Conservation (phyloP, 2,888 invertebrate species). For the Aproaerema taeniolella region DNA sequence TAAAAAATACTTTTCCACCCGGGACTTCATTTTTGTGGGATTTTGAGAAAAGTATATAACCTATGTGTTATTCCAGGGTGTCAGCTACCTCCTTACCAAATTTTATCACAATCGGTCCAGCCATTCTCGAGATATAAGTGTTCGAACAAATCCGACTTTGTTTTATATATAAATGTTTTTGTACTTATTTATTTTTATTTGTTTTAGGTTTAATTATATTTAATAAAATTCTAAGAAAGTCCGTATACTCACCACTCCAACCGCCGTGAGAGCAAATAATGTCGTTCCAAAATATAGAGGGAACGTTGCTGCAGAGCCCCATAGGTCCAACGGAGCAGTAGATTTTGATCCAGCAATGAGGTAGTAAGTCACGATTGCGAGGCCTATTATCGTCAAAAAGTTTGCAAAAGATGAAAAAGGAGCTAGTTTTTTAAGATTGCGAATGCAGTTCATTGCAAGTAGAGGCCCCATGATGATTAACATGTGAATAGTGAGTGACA, state of each 20-base stretch:
- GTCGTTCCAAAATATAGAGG: conserved; percentile 94
- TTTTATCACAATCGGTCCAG: too few species aligned
- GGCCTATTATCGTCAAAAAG: conserved; percentile 84
- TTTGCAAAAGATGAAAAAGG: conserved; percentile 92
- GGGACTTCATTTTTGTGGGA: too few species aligned
- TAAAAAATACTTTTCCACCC: too few species aligned
- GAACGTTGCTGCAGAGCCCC: conserved; percentile 59
- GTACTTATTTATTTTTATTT: too few species aligned
- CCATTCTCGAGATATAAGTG: too few species aligned
- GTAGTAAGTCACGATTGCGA: conserved; percentile 86
- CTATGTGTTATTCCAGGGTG: too few species aligned
- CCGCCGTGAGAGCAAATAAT: conserved; percentile 91
- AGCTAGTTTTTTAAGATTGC: conserved; percentile 87
- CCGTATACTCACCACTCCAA: conserved; percentile 83
- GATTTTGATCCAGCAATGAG: conserved; percentile 75
- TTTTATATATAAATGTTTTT: too few species aligned
- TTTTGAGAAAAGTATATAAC: too few species aligned
- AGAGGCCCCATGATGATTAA: conserved; percentile 81
- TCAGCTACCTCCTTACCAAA: too few species aligned
- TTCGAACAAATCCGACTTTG: too few species aligned
- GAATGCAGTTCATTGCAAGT: conserved; percentile 83
- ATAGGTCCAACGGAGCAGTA: conserved; percentile 61
- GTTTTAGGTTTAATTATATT: too few species aligned
- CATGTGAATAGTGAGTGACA: conserved; percentile 79
- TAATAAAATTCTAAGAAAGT: too few species aligned